Percentiles rank a stretch among this genome's conserved stretches.
These are phyloP conservation scores for Micrasema minimum DNA, from an alignment of 1,140 invertebrate genomes.

Conservation along the genomic window DNA sequence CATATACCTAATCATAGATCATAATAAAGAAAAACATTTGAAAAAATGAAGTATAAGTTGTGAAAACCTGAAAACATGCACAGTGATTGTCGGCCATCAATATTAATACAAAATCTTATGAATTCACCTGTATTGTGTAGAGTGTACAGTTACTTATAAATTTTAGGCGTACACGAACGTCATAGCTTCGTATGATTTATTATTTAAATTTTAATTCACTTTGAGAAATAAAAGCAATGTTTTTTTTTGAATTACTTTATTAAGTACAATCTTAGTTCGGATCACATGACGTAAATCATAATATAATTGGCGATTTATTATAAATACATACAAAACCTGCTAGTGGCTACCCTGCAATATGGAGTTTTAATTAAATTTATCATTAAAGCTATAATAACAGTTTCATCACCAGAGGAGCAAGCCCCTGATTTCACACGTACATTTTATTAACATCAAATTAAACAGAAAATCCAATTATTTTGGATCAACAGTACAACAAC, in stretches of 20 bases:
- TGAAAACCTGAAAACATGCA: too few species aligned
- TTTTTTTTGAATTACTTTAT: conserved; percentile 10
- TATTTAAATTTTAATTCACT: not conserved
- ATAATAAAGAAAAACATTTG: too few species aligned
- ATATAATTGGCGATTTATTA: conserved; percentile 5
- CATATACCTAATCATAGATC: too few species aligned
- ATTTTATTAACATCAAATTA: conserved; percentile 15
- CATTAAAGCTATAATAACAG: conserved; percentile 27
- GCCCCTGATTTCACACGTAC: conserved; percentile 1
- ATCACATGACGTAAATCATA: conserved; percentile 9
- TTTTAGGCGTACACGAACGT: too few species aligned
- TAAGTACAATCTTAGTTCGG: conserved; percentile 6
- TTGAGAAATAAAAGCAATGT: not conserved
- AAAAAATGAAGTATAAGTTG: too few species aligned
- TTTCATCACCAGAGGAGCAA: conserved; percentile 14
- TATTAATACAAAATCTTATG: too few species aligned
- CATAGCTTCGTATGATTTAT: too few species aligned
- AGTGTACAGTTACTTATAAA: too few species aligned
- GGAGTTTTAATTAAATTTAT: conserved; percentile 17
- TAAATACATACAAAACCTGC: not conserved
- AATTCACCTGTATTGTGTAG: too few species aligned
- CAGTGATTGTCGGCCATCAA: too few species aligned
- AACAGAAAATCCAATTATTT: conserved; percentile 7
- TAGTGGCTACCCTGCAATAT: not conserved
- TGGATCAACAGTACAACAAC: conserved; percentile 9